phyloP scores from a whole-genome alignment of 2,888 invertebrate genomes.

The Orthosia gracilis region DNA sequence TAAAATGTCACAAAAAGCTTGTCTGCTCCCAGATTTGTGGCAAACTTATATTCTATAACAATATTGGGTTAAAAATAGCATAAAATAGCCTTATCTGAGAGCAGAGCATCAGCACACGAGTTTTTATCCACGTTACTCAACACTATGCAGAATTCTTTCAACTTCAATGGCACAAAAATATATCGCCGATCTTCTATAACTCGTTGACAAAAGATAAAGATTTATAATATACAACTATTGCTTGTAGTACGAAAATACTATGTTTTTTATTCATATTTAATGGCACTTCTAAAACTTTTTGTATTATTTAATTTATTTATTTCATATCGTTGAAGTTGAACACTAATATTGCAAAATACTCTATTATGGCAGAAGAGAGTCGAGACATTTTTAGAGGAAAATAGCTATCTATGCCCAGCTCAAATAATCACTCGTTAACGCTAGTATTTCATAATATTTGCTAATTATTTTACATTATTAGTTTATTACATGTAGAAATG shows the following conservation, averaged over 20 bases:
- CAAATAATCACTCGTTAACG: slow-evolving; percentile 52
- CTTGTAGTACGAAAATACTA: slow-evolving; percentile 87
- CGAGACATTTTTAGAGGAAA: slow-evolving; percentile 52
- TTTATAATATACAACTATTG: slow-evolving; percentile 75
- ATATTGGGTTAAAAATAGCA: slow-evolving; percentile 22
- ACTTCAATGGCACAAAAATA: slow-evolving; percentile 72
- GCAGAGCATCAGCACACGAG: slow-evolving; percentile 23
- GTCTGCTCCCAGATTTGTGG: slow-evolving; percentile 23
- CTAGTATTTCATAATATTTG: slow-evolving; percentile 58
- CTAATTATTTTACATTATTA: slow-evolving; percentile 65
- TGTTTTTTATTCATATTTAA: slow-evolving; percentile 78
- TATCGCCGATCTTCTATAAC: slow-evolving; percentile 63
- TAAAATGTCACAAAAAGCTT: slow-evolving; percentile 50
- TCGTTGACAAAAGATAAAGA: slow-evolving; percentile 62
- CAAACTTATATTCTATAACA: slow-evolving; percentile 22
- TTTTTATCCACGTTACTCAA: slow-evolving; percentile 25
- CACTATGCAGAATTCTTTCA: slow-evolving; percentile 25
- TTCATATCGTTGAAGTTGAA: slow-evolving; percentile 59
- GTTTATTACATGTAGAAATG: slow-evolving; percentile 62
- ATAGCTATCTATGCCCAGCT: slow-evolving; percentile 53
- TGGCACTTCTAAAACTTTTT: slow-evolving; percentile 87
- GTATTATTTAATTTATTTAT: slow-evolving; percentile 60
- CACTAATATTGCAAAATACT: slow-evolving; percentile 57
- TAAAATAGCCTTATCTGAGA: slow-evolving; percentile 35
- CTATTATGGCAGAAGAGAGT: slow-evolving; percentile 58